Base-by-base conservation (phyloP, 2,797 vertebrate genomes). In the Gymnoscopelus braueri region DNA sequence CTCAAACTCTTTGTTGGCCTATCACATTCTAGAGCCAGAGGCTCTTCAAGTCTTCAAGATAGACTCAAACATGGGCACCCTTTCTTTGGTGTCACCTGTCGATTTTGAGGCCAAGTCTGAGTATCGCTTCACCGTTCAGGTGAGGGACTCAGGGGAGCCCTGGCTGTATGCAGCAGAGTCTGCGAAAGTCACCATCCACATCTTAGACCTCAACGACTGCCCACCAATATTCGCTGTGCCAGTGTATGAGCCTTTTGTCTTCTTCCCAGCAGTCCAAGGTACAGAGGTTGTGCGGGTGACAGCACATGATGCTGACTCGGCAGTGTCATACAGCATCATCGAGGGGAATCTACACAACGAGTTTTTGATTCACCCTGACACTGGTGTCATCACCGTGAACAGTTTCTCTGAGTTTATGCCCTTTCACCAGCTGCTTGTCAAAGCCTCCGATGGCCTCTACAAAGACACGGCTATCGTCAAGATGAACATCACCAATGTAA, bases 131-230 rank as follows among this genome's bases (percentile, higher is more conserved):
- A 94, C 73, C 0, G 93, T 99, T 64, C 96, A 97, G 2, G 96
- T 93, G 2, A 94, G 82, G 2, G 97, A 99, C 88, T 95, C 95
- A 0, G 97, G 97, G 71, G 93, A 88, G 56, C 95, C 96, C 1
- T 85, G 88, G 1, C 90, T 96, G 68, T 96, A 93, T 6, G 95
- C 97, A 24, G 85, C 91, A 29, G 93, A 93, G 82, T 93, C 96
- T 14, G 92, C 94, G 80, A 93, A 90, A 82, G 94, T 99, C 82
- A 95, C 89, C 2, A 87, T 99, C 65, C 90, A 77, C 0, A 63
- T 99, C 65, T 88, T 92, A 74, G 94, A 99, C 62, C 85, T 96
- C 64, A 99, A 99, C 44, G 98, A 99, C 77, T 96, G 93, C 60
- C 93, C 96, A 4, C 98, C 98, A 3, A 91, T 90, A 64, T 99